These are phyloP conservation scores for Pteria penguin DNA, from an alignment of 2,888 invertebrate species.

Conservation along the genomic window DNA sequence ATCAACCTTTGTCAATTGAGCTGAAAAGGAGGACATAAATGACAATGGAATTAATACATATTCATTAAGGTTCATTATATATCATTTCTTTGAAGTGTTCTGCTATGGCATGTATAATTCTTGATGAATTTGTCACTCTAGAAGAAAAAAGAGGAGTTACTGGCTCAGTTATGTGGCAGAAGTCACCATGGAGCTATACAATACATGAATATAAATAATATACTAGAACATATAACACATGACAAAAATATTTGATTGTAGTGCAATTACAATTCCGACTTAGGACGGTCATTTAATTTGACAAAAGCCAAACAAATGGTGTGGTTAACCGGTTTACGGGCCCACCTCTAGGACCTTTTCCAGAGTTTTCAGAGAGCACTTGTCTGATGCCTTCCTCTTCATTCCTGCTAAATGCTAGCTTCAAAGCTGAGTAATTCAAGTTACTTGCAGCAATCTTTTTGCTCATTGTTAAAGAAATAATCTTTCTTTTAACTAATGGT, in stretches of 20 bases:
- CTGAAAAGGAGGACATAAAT: too few relatives aligned
- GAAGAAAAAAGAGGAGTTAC: too few relatives aligned
- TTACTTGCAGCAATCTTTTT: not conserved
- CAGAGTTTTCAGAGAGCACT: constrained; percentile 22
- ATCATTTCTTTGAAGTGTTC: not conserved
- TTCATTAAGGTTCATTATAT: not conserved
- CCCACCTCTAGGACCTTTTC: not conserved
- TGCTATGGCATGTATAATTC: constrained; percentile 7
- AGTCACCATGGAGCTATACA: too few relatives aligned
- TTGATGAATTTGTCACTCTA: constrained; percentile 32
- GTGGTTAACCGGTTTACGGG: too few relatives aligned
- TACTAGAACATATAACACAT: too few relatives aligned
- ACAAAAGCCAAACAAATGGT: too few relatives aligned
- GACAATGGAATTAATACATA: not conserved
- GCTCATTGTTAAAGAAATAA: constrained; percentile 7
- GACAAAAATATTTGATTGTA: too few relatives aligned
- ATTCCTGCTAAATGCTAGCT: not conserved
- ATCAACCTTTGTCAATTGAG: too few relatives aligned
- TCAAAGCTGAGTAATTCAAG: not conserved
- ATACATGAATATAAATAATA: too few relatives aligned
- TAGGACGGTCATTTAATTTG: too few relatives aligned
- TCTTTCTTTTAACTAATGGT: not conserved
- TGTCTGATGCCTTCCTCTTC: constrained; percentile 8
- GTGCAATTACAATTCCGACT: too few relatives aligned
- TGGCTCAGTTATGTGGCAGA: too few relatives aligned